Evolutionary conservation across 2,113 vertebrate species (phyloP).

Genomic region (Sebastes schlegelii): DNA sequence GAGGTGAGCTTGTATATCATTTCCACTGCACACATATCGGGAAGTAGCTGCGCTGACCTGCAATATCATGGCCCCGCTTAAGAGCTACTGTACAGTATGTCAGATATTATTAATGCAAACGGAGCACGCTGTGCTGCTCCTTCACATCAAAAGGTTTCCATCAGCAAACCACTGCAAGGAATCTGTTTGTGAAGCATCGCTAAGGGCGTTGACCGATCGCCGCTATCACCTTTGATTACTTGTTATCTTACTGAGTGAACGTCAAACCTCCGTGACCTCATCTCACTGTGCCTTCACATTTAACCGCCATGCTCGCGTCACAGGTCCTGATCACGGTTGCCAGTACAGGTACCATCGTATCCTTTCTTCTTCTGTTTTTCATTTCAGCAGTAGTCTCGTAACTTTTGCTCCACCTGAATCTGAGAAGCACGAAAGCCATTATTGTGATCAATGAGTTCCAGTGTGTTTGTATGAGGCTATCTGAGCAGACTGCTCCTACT

Average conservation of each 20-base stretch:
- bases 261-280: not conserved
- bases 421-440: not conserved
- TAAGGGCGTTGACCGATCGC: not conserved
- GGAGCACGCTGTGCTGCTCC: conserved; percentile 10
- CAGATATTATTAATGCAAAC: conserved; percentile 4
- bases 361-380: not conserved
- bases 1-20: conserved; percentile 6
- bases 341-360: not conserved
- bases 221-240: not conserved
- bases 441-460: conserved; percentile 19
- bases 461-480: not conserved
- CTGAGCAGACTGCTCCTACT: conserved; percentile 10
- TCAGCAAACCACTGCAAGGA: conserved; percentile 5
- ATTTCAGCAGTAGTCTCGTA: not conserved
- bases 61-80: not conserved
- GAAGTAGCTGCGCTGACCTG: conserved; percentile 1
- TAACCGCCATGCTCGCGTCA: not conserved
- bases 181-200: conserved; percentile 5
- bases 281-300: too few relatives aligned
- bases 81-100: not conserved
- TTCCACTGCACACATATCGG: conserved; percentile 9
- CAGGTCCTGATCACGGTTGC: not conserved
- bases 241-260: not conserved
- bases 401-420: not conserved
- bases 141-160: conserved; percentile 15